Percentiles rank a stretch among this genome's conserved stretches.
These are phyloP conservation scores for Timema podura DNA, from an alignment of 2,888 invertebrate species.

Conservation along the genomic window DNA sequence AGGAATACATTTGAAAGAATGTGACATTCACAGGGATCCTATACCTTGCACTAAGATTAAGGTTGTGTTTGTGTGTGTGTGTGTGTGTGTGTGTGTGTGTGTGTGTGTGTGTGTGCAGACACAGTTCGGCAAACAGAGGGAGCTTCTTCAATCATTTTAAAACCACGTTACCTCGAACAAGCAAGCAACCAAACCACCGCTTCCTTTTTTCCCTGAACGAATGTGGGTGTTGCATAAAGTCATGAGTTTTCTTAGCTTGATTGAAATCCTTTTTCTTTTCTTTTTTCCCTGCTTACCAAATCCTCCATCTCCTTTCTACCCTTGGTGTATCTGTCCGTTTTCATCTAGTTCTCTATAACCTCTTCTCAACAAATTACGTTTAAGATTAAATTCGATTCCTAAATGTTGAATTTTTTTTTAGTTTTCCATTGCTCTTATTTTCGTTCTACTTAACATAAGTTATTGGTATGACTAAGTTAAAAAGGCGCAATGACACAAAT, in stretches of 20 bases:
- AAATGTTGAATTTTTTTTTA: slow-evolving; percentile 15
- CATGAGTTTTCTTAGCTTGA: slow-evolving; percentile 25
- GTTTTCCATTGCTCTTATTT: not conserved
- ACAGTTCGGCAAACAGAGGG: too few species aligned
- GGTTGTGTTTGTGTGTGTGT: too few species aligned
- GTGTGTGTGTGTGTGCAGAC: too few species aligned
- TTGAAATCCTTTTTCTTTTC: slow-evolving; percentile 23
- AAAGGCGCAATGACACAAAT: too few species aligned
- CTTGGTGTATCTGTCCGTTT: slow-evolving; percentile 1
- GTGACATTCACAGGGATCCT: too few species aligned
- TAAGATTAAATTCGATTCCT: slow-evolving; percentile 26
- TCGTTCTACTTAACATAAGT: too few species aligned
- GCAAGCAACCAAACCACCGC: too few species aligned
- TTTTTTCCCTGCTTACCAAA: not conserved
- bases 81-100: too few species aligned
- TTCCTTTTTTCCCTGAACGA: slow-evolving; percentile 14
- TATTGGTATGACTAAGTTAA: too few species aligned
- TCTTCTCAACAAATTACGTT: slow-evolving; percentile 18
- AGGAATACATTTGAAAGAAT: too few species aligned
- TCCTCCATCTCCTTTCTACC: not conserved
- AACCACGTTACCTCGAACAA: not conserved
- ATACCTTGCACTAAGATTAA: too few species aligned
- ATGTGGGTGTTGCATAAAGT: slow-evolving; percentile 26
- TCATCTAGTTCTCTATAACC: not conserved
- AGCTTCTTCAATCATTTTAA: not conserved